A percentile compares a stretch with the other conserved stretches of the same genome.
Conservation (phyloP, 2,113 vertebrate species). For the Oncorhynchus mykiss region DNA sequence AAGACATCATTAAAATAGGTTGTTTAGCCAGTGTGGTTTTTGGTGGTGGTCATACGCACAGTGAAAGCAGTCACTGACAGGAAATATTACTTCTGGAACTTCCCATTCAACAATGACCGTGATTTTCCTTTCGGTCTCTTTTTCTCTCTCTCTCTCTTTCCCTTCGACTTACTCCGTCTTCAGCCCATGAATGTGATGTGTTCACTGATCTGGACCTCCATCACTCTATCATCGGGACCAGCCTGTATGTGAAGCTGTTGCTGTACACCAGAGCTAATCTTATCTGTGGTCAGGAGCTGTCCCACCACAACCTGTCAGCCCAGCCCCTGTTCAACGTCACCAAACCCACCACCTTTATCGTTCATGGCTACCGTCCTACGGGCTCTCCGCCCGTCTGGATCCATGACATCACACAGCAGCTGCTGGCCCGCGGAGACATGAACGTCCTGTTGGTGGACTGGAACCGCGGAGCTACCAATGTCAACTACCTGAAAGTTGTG, state of each 20-base stretch:
- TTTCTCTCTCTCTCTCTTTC: background rate
- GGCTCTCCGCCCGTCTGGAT: slow-evolving; percentile 85
- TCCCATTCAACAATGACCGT: background rate
- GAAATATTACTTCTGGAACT: background rate
- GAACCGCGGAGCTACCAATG: slow-evolving; percentile 88
- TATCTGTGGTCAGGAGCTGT: slow-evolving; percentile 75
- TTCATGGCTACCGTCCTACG: slow-evolving; percentile 87
- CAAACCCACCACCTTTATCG: slow-evolving; percentile 81
- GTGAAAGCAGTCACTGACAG: background rate
- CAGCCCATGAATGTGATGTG: slow-evolving; percentile 73
- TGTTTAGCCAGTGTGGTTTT: background rate
- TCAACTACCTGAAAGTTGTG: slow-evolving; percentile 80
- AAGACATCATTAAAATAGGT: background rate
- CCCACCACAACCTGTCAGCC: slow-evolving; percentile 62
- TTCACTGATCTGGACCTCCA: slow-evolving; percentile 78
- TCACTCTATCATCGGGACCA: slow-evolving; percentile 78
- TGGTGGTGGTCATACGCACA: background rate
- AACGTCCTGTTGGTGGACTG: slow-evolving; percentile 91
- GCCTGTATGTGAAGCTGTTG: slow-evolving; percentile 72
- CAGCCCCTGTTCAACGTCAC: slow-evolving; percentile 68
- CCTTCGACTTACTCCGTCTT: slow-evolving; percentile 21
- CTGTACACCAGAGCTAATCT: slow-evolving; percentile 78
- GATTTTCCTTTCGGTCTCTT: background rate
- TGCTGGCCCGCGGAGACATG: slow-evolving; percentile 73
- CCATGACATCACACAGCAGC: slow-evolving; percentile 33